phyloP scores from a whole-genome alignment of 2,888 invertebrate species.

The Ochropleura plecta region DNA sequence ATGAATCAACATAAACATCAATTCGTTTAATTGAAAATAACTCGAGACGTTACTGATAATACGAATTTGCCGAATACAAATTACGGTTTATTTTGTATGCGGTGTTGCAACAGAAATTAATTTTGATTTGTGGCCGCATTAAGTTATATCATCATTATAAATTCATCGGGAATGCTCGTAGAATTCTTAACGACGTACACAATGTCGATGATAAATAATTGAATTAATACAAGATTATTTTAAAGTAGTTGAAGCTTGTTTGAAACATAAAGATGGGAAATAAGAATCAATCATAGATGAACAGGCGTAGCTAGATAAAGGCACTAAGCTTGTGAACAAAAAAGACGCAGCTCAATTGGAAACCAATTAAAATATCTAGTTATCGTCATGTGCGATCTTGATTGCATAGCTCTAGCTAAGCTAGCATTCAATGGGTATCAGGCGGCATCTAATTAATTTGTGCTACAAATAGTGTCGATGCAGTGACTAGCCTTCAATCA shows the following conservation, averaged over 20 bases:
- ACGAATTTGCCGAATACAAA: slow-evolving; percentile 71
- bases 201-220: slow-evolving; percentile 46
- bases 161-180: slow-evolving; percentile 45
- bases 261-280: slow-evolving; percentile 15
- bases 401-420: slow-evolving; percentile 55
- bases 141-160: slow-evolving; percentile 61
- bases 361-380: slow-evolving; percentile 44
- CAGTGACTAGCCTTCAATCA: slow-evolving; percentile 80
- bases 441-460: slow-evolving; percentile 79
- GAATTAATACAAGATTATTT: slow-evolving; percentile 46
- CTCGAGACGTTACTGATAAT: slow-evolving; percentile 68
- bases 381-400: slow-evolving; percentile 60
- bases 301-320: background rate
- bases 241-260: slow-evolving; percentile 18
- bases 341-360: slow-evolving; percentile 12
- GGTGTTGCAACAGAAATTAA: slow-evolving; percentile 64
- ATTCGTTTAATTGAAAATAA: slow-evolving; percentile 84
- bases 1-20: slow-evolving; percentile 84
- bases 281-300: slow-evolving; percentile 24
- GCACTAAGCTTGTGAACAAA: slow-evolving; percentile 12
- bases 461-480: slow-evolving; percentile 75
- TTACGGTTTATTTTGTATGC: slow-evolving; percentile 68
- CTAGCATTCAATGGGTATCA: slow-evolving; percentile 60
- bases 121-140: slow-evolving; percentile 66
- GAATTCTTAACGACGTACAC: slow-evolving; percentile 40